Conservation (phyloP, 2,888 invertebrate genomes). For the Drosophila buzzatii region DNA sequence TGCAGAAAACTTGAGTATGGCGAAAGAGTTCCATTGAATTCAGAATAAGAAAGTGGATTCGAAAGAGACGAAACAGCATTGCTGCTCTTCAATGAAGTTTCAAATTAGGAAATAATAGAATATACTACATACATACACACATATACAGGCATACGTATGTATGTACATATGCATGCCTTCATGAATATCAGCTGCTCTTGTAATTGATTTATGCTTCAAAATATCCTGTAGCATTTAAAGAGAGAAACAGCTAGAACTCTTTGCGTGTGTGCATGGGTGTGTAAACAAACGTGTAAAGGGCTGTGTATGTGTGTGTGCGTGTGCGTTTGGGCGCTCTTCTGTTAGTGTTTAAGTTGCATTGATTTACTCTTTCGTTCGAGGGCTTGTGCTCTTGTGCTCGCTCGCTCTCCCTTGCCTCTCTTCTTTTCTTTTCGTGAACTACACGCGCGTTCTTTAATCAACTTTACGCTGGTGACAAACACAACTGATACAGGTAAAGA, state of each 20-base stretch:
- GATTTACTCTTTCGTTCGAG: conserved; percentile 27
- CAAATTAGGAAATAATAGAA: conserved; percentile 2
- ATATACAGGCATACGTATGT: not conserved
- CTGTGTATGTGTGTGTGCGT: not conserved
- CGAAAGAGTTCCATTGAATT: conserved; percentile 1
- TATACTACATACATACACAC: not conserved
- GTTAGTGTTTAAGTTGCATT: conserved; percentile 22
- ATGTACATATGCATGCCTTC: not conserved
- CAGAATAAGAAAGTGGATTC: not conserved
- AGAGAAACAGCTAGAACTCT: conserved; percentile 19
- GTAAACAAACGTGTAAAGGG: conserved; percentile 20
- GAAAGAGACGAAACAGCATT: not conserved
- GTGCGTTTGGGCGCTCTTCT: conserved; percentile 3
- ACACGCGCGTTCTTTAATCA: conserved; percentile 50
- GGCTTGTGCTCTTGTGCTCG: conserved; percentile 22
- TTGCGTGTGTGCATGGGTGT: not conserved
- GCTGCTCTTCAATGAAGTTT: not conserved
- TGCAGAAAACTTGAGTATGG: not conserved
- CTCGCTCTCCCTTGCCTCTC: conserved; percentile 23
- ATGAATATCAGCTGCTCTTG: conserved; percentile 13
- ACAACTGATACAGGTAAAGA: conserved; percentile 19
- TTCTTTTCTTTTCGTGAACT: conserved; percentile 6
- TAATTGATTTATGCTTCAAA: conserved; percentile 10
- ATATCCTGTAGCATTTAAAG: conserved; percentile 16
- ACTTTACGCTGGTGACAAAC: conserved; percentile 44